These are phyloP conservation scores for Dione vanillae DNA, from an alignment of 2,888 invertebrate species.

Conservation along the genomic window DNA sequence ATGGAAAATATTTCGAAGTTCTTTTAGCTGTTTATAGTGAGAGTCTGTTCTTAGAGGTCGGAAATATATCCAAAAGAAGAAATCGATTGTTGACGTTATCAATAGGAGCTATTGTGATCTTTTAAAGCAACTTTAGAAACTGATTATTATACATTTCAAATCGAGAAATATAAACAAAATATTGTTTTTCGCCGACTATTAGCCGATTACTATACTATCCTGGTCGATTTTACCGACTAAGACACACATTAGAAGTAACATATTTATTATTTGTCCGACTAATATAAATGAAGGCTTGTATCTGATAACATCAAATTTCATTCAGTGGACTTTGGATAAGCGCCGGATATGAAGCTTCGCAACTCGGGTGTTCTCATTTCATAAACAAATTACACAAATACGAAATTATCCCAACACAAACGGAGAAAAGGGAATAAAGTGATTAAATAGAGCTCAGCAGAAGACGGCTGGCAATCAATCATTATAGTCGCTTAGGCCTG, in stretches of 20 bases:
- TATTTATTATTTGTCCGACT: constrained; percentile 16
- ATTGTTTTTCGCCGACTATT: too few species aligned
- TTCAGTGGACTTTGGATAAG: constrained; percentile 64
- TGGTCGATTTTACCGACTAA: too few species aligned
- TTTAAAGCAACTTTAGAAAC: too few species aligned
- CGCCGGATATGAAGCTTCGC: constrained; percentile 74
- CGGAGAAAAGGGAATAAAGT: constrained; percentile 85
- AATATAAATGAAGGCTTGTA: constrained; percentile 48
- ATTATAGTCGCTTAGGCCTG: constrained; percentile 82
- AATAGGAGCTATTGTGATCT: too few species aligned
- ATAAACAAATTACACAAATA: constrained; percentile 84
- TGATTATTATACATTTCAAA: too few species aligned
- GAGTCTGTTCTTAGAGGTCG: too few species aligned
- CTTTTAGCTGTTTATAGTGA: too few species aligned
- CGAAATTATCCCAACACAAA: constrained; percentile 83
- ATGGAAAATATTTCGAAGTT: too few species aligned
- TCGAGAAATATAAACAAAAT: too few species aligned
- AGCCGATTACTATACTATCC: too few species aligned
- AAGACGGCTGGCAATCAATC: constrained; percentile 84
- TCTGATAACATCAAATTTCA: constrained; percentile 73
- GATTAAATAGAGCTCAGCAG: constrained; percentile 85
- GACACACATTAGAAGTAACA: neutral
- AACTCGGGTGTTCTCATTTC: constrained; percentile 76
- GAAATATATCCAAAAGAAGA: too few species aligned
- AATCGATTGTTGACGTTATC: too few species aligned